Percentiles rank a stretch among this genome's conserved stretches.
phyloP scores from a whole-genome alignment of 2,888 invertebrate genomes.

The Hypomecis atomaria region DNA sequence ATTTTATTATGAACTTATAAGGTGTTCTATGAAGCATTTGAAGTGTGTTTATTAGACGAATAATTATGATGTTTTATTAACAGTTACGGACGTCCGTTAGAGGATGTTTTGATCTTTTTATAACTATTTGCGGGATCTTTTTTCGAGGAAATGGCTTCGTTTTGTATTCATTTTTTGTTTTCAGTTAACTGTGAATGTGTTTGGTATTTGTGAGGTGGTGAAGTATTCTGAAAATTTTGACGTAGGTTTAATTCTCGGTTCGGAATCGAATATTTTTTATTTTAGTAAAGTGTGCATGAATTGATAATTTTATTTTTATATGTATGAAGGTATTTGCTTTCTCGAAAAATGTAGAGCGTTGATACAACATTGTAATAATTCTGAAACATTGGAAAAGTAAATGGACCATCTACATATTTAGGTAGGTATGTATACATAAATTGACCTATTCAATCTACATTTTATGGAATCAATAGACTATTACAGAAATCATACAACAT shows the following conservation, averaged over 20 bases:
- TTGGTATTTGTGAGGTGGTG: neutral
- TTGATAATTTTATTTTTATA: too few relatives aligned
- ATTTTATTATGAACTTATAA: constrained; percentile 4
- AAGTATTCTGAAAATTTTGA: neutral
- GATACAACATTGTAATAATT: too few relatives aligned
- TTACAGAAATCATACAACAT: too few relatives aligned
- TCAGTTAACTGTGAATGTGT: neutral
- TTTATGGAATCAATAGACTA: too few relatives aligned
- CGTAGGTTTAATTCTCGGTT: neutral
- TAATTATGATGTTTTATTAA: neutral
- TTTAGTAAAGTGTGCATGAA: too few relatives aligned
- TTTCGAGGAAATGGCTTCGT: neutral
- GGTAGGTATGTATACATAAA: too few relatives aligned
- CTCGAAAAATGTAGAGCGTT: too few relatives aligned
- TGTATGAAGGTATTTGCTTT: too few relatives aligned
- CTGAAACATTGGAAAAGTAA: too few relatives aligned
- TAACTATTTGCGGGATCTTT: neutral
- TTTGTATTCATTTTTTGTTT: neutral
- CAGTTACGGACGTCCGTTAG: neutral
- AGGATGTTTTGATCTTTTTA: constrained; percentile 6
- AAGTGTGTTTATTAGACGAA: neutral
- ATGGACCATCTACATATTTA: too few relatives aligned
- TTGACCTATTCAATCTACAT: too few relatives aligned
- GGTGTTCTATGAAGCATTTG: neutral
- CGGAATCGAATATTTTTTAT: too few relatives aligned